Evolutionary conservation across 2,797 vertebrate genomes (phyloP), one percentile per base, ranked within the genome.

Genomic region (Enteromius argenteus): DNA sequence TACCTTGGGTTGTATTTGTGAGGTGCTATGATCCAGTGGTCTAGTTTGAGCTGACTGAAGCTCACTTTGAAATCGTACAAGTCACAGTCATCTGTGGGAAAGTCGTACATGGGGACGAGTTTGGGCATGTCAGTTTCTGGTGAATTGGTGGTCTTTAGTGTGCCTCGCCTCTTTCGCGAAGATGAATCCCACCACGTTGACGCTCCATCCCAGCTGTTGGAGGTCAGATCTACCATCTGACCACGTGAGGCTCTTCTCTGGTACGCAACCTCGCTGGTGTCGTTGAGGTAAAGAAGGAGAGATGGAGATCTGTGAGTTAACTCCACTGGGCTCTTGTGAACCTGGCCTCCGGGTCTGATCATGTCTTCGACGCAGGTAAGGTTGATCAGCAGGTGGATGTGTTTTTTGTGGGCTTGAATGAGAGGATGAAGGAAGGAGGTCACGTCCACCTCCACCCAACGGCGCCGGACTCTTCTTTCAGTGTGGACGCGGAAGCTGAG

Each of bases 1-100:
- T 97, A 99, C 82, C 96, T 96, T 0, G 98, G 98, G 92, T 97
- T 99, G 92, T 99, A 99, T 44, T 96, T 91, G 30, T 95, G 95
- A 0, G 98, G 98, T 0, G 96, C 97, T 62, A 99, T 96, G 21
- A 99, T 99, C 98, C 98, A 99, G 77, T 94, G 95, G 88, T 98
- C 97, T 93, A 98, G 96, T 23, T 96, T 96, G 13, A 99, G 96
- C 84, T 99, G 97, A 85, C 95, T 96, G 69, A 99, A 99, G 68
- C 94, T 95, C 6, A 99, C 95, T 42, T 95, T 94, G 85, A 99
- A 97, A 89, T 95, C 95, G 73, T 97, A 97, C 74, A 99, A 94
- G 89, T 96, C 95, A 15, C 98, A 99, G 89, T 99, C 97, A 0
- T 95, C 95, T 17, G 94, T 96, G 0, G 96, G 95, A 49, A 96